Conservation (phyloP, 2,113 vertebrate species). For the Tauraco erythrolophus region DNA sequence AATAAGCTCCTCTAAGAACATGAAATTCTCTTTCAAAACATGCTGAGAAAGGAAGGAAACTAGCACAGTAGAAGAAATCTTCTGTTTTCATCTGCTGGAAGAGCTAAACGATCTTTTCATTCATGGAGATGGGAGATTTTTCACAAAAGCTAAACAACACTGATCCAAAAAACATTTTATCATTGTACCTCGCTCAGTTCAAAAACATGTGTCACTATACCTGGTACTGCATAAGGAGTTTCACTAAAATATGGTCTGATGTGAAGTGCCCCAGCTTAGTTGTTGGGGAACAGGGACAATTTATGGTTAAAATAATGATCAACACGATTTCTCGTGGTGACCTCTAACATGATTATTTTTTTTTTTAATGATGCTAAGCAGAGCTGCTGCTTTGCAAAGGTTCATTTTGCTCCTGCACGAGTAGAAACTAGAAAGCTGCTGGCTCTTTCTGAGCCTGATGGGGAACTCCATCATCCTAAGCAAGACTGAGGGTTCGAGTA, state of each 20-base stretch:
- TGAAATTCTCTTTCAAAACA: not conserved
- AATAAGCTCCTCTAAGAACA: not conserved
- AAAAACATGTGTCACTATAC: rapidly evolving
- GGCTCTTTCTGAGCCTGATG: not conserved
- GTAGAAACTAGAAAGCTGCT: not conserved
- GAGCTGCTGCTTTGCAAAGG: not conserved
- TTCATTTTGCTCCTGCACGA: not conserved
- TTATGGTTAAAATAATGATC: not conserved
- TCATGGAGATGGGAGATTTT: not conserved
- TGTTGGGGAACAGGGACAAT: not conserved
- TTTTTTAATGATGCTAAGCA: not conserved
- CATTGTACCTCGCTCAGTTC: not conserved
- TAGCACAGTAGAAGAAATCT: not conserved
- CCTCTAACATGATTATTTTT: not conserved
- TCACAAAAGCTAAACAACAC: not conserved
- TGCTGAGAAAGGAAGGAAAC: not conserved
- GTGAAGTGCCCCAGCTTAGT: not conserved
- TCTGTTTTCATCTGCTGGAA: not conserved
- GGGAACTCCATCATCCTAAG: not conserved
- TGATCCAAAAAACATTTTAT: not conserved
- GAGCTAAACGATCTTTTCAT: not conserved
- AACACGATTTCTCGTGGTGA: not conserved
- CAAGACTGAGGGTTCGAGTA: not conserved
- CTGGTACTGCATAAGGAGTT: not conserved
- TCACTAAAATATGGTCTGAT: not conserved